Percentiles rank a stretch among this genome's conserved stretches.
Conservation (phyloP, 2,797 vertebrate species). For the Lutjanus campechanus region DNA sequence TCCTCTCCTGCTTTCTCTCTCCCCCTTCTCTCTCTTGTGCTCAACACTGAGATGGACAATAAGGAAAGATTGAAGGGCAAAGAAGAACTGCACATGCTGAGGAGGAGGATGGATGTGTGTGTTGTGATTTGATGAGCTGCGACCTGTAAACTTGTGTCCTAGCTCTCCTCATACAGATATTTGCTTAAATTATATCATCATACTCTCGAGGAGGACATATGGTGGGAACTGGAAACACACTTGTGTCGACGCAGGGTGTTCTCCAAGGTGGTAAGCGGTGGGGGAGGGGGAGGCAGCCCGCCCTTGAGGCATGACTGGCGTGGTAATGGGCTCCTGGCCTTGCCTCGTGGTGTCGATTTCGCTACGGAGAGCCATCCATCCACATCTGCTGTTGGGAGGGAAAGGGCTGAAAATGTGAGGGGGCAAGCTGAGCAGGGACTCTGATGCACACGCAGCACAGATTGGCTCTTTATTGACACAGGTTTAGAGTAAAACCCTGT, state of each 20-base stretch:
- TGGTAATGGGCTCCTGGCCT: slow-evolving; percentile 69
- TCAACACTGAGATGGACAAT: slow-evolving; percentile 14
- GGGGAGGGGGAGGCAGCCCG: slow-evolving; percentile 33
- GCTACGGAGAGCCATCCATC: slow-evolving; percentile 55
- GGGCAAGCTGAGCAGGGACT: background rate
- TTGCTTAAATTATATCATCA: slow-evolving; percentile 22
- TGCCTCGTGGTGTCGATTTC: slow-evolving; percentile 46
- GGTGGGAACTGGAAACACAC: slow-evolving; percentile 22
- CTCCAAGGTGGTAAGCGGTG: slow-evolving; percentile 29
- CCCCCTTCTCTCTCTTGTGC: background rate
- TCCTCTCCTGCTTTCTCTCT: slow-evolving; percentile 17
- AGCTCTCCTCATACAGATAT: slow-evolving; percentile 1
- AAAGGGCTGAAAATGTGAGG: slow-evolving; percentile 25
- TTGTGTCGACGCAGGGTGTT: slow-evolving; percentile 32
- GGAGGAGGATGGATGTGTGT: slow-evolving; percentile 12
- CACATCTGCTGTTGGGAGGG: slow-evolving; percentile 44
- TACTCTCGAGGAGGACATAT: background rate
- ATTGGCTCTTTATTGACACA: slow-evolving; percentile 14
- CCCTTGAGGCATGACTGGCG: slow-evolving; percentile 79
- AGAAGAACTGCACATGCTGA: slow-evolving; percentile 8
- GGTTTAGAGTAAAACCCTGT: slow-evolving; percentile 24
- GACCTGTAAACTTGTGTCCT: slow-evolving; percentile 14
- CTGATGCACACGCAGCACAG: slow-evolving; percentile 9
- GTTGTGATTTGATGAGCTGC: slow-evolving; percentile 24
- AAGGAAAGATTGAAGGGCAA: slow-evolving; percentile 15